Percentiles rank a stretch among this genome's conserved stretches.
Conservation (phyloP, 2,888 invertebrate species). For the Cephus runcator region DNA sequence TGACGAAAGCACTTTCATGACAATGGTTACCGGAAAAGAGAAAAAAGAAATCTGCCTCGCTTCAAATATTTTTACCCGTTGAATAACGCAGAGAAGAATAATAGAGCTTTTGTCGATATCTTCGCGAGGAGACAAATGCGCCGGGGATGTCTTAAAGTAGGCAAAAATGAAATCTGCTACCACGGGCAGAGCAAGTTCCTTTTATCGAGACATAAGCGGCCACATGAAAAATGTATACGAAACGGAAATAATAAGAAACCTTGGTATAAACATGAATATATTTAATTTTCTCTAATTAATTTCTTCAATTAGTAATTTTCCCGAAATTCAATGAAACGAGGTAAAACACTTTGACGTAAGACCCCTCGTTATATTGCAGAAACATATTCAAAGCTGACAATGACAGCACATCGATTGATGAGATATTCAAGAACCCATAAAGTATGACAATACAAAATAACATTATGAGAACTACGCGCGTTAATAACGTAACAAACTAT, state of each 20-base stretch:
- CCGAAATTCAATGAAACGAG: not conserved
- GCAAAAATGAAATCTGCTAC: not conserved
- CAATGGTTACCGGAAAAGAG: not conserved
- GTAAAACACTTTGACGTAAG: not conserved
- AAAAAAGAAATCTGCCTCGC: not conserved
- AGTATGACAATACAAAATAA: not conserved
- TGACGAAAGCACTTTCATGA: not conserved
- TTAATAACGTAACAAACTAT: not conserved
- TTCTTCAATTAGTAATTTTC: not conserved
- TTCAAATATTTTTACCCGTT: not conserved
- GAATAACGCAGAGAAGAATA: slow-evolving; percentile 5
- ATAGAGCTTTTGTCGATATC: slow-evolving; percentile 6
- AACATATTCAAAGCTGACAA: not conserved
- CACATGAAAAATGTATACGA: no score
- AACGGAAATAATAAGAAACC: not conserved
- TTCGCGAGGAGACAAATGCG: not conserved
- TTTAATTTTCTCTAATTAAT: not conserved
- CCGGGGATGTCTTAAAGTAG: not conserved
- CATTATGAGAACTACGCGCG: not conserved
- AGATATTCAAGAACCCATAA: not conserved
- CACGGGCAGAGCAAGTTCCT: not conserved
- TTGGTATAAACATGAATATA: not conserved
- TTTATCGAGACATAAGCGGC: not conserved
- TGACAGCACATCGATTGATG: not conserved
- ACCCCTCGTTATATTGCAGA: not conserved